A percentile compares a stretch with the other conserved stretches of the same genome.
Evolutionary conservation across 2,113 vertebrate species (phyloP).

Genomic region (Notechis scutatus): DNA sequence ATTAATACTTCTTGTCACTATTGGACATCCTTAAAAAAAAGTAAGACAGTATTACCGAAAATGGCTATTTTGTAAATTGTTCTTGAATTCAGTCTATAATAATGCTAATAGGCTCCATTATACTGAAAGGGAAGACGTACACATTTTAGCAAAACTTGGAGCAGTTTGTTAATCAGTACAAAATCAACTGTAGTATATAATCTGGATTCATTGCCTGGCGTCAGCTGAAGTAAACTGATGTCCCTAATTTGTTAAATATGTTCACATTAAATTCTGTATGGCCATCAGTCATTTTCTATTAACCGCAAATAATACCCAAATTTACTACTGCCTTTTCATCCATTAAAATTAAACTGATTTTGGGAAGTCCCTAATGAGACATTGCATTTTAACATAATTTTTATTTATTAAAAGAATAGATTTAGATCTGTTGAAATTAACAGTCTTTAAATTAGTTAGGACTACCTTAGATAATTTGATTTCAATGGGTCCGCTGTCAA

Average conservation of each 20-base stretch:
- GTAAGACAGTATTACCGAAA: background rate
- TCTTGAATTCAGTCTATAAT: background rate
- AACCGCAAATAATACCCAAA: background rate
- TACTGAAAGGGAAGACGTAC: background rate
- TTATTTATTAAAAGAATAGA: background rate
- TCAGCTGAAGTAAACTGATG: background rate
- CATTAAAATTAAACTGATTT: background rate
- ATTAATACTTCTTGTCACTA: conserved; percentile 4
- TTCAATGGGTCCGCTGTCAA: background rate
- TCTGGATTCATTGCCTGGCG: conserved; percentile 22
- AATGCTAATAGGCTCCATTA: background rate
- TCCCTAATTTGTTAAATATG: conserved; percentile 41
- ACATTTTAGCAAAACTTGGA: background rate
- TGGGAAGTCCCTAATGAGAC: background rate
- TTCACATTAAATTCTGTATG: conserved; percentile 26
- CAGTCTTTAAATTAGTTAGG: background rate
- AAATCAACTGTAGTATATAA: conserved; percentile 12
- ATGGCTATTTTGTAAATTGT: background rate
- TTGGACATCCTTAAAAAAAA: conserved; percentile 12
- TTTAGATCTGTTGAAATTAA: background rate
- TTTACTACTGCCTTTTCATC: conserved; percentile 24
- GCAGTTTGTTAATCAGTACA: conserved; percentile 10
- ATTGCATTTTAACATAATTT: conserved; percentile 1
- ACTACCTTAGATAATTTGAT: background rate
- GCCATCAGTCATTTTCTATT: background rate